phyloP scores from a whole-genome alignment of 23 tunicate species.

The Phallusia fumigata region DNA sequence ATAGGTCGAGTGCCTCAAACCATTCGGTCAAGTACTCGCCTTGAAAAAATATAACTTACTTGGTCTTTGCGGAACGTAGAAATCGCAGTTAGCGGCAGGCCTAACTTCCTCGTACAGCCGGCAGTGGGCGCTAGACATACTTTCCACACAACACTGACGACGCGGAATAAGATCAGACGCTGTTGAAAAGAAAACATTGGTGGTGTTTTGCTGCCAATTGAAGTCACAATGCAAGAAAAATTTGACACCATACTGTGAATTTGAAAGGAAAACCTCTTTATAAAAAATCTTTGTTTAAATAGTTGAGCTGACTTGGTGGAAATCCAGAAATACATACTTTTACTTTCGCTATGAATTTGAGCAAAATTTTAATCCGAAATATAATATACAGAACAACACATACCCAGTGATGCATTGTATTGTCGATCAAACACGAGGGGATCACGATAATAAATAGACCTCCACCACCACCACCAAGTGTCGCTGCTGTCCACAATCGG shows the following conservation, averaged over 20 bases:
- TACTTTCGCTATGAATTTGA: no score
- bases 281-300: no score
- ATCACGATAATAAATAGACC: background rate
- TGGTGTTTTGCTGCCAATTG: background rate
- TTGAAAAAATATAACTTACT: background rate
- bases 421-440: background rate
- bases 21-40: no score
- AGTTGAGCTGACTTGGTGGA: no score
- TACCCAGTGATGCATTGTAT: constrained; percentile 7
- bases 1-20: no score
- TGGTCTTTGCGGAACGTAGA: background rate
- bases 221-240: background rate
- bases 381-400: background rate
- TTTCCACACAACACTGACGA: constrained; percentile 38
- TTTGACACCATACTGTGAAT: no score
- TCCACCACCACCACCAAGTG: background rate
- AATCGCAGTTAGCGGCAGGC: constrained; percentile 24
- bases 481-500: background rate
- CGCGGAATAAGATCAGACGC: constrained; percentile 27
- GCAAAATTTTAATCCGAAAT: no score
- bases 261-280: no score
- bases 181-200: background rate
- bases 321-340: no score
- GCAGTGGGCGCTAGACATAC: constrained; percentile 9
- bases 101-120: constrained; percentile 15